Percentiles rank a stretch among this genome's conserved stretches.
These are phyloP conservation scores for Microtus richardsoni DNA, from an alignment of 2,113 vertebrate species.

Conservation along the genomic window DNA sequence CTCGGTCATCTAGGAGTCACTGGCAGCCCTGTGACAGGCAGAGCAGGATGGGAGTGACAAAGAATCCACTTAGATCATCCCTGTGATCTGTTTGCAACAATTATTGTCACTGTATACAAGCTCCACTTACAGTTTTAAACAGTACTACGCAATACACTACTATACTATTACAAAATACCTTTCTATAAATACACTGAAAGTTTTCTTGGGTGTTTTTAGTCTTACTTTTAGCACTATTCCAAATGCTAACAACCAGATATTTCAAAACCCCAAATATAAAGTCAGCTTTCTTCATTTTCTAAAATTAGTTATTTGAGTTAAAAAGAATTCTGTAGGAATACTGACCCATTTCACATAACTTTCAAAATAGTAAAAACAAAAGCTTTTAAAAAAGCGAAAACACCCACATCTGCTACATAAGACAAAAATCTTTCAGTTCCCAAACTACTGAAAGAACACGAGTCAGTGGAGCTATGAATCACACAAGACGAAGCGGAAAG, in stretches of 20 bases:
- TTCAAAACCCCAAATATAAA: constrained; percentile 59
- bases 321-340: constrained; percentile 49
- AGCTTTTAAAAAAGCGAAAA: neutral
- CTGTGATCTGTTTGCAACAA: constrained; percentile 7
- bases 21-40: neutral
- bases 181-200: constrained; percentile 45
- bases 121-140: constrained; percentile 40
- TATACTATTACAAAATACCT: constrained; percentile 57
- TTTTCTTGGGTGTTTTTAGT: constrained; percentile 31
- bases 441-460: constrained; percentile 66
- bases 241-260: constrained; percentile 47
- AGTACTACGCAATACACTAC: neutral
- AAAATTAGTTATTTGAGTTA: constrained; percentile 56
- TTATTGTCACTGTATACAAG: constrained; percentile 53
- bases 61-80: neutral
- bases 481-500: constrained; percentile 68
- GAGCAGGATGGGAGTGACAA: neutral
- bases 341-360: constrained; percentile 49
- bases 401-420: neutral
- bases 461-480: constrained; percentile 40
- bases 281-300: constrained; percentile 73
- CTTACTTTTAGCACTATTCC: constrained; percentile 53
- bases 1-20: neutral
- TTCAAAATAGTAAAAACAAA: constrained; percentile 57
- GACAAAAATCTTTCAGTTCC: constrained; percentile 77